A percentile compares a stretch with the other conserved stretches of the same genome.
phyloP scores from a whole-genome alignment of 23 tunicate species.

The Halocynthia roretzi region DNA sequence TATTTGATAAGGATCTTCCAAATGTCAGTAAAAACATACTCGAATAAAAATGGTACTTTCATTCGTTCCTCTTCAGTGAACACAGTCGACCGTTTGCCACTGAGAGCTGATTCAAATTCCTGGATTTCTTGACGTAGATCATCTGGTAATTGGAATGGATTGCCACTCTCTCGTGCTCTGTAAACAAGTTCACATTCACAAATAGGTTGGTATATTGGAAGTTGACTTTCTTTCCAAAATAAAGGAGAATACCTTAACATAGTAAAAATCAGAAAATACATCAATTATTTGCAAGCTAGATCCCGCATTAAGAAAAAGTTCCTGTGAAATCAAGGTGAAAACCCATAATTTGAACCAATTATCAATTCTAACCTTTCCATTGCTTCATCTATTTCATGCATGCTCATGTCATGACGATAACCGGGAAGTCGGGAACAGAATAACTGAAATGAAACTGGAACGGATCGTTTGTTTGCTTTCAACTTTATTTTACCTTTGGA shows the following conservation, averaged over 20 bases:
- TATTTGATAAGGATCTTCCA: background rate
- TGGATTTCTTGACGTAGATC: constrained; percentile 19
- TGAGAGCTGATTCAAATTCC: background rate
- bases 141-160: constrained; percentile 3
- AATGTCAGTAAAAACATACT: background rate
- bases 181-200: background rate
- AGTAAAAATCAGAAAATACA: too few relatives aligned
- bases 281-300: too few relatives aligned
- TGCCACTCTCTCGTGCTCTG: constrained; percentile 2
- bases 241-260: background rate
- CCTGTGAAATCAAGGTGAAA: too few relatives aligned
- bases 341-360: too few relatives aligned
- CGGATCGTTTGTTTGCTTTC: background rate
- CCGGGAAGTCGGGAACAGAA: constrained; percentile 23
- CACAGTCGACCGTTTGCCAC: background rate
- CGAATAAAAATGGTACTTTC: constrained; percentile 15
- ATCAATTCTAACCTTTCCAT: constrained; percentile 9
- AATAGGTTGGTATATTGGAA: background rate
- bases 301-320: too few relatives aligned
- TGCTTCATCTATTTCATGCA: constrained; percentile 5
- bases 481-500: too few relatives aligned
- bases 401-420: background rate
- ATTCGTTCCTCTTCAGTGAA: constrained; percentile 19
- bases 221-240: background rate
- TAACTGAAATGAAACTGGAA: constrained; percentile 10